These are phyloP conservation scores for Oryzias sinensis DNA, from an alignment of 2,797 vertebrate species.

Conservation along the genomic window DNA sequence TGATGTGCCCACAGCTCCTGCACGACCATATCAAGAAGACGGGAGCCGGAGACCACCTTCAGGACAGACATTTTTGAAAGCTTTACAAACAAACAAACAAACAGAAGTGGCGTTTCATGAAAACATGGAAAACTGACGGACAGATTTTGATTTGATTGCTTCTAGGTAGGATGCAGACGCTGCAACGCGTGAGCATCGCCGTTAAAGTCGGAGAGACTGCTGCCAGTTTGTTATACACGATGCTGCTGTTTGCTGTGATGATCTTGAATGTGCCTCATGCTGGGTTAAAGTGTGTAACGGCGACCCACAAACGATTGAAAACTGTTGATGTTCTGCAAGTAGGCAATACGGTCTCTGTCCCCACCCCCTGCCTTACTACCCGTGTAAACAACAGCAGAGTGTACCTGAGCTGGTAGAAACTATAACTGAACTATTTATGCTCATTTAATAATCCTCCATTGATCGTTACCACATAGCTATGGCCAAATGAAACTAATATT, in stretches of 20 bases:
- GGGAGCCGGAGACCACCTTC: constrained; percentile 26
- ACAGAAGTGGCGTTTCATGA: constrained; percentile 3
- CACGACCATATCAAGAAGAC: constrained; percentile 36
- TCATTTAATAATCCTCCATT: constrained; percentile 38
- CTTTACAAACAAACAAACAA: constrained; percentile 15
- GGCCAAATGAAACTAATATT: constrained; percentile 44
- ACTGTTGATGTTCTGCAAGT: constrained; percentile 32
- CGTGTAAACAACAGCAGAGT: constrained; percentile 60
- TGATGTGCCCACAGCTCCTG: constrained; percentile 38
- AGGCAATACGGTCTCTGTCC: constrained; percentile 31
- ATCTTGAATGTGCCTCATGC: constrained; percentile 26
- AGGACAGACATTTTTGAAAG: constrained; percentile 44
- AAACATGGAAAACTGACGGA: too few species aligned
- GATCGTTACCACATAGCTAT: constrained; percentile 53
- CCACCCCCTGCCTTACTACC: constrained; percentile 59
- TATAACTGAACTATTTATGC: constrained; percentile 48
- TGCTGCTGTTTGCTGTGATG: constrained; percentile 54
- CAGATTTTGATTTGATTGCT: constrained; percentile 37
- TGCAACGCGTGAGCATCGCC: constrained; percentile 15
- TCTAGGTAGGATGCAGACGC: constrained; percentile 35
- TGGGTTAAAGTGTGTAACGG: constrained; percentile 11
- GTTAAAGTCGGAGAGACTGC: constrained; percentile 29
- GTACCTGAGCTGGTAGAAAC: constrained; percentile 58
- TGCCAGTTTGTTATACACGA: constrained; percentile 50
- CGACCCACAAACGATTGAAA: constrained; percentile 32